Percentiles rank a stretch among this genome's conserved stretches.
These are phyloP conservation scores for Mesorhabditis spiculigera DNA, from an alignment of 2,888 invertebrate species.

Conservation along the genomic window DNA sequence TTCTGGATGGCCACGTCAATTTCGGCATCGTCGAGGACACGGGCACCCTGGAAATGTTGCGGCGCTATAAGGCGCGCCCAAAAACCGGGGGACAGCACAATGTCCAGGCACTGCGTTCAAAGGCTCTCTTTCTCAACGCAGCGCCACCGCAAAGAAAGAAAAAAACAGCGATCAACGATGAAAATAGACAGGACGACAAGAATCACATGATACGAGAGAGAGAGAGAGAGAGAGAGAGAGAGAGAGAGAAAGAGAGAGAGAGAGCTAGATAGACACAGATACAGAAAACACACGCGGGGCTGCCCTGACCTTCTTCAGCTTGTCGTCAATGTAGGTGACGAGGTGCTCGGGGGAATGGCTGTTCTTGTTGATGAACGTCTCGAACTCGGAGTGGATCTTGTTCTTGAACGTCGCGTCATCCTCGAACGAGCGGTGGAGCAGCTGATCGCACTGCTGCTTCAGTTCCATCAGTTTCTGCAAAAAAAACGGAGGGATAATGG, in stretches of 20 bases:
- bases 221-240: too few relatives aligned
- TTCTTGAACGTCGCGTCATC: constrained; percentile 97
- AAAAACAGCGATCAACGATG: too few relatives aligned
- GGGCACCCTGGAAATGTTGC: not conserved
- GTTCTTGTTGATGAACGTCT: constrained; percentile 65
- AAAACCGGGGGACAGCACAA: too few relatives aligned
- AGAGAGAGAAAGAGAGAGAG: too few relatives aligned
- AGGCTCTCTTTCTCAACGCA: too few relatives aligned
- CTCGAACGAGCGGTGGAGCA: constrained; percentile 89
- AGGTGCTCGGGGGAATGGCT: constrained; percentile 81
- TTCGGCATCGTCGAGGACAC: constrained; percentile 69
- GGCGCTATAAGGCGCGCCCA: too few relatives aligned
- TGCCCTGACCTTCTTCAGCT: constrained; percentile 80
- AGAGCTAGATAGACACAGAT: too few relatives aligned
- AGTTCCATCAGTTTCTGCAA: constrained; percentile 82
- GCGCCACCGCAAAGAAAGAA: not conserved
- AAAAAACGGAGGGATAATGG: constrained; percentile 4
- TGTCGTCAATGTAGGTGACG: constrained; percentile 97
- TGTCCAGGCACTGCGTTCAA: too few relatives aligned
- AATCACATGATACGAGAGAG: too few relatives aligned
- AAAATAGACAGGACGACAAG: too few relatives aligned
- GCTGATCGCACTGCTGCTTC: constrained; percentile 95
- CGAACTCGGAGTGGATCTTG: constrained; percentile 68
- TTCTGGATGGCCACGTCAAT: constrained; percentile 95
- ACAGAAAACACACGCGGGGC: constrained; percentile 59